A percentile compares a stretch with the other conserved stretches of the same genome.
These are phyloP conservation scores for Tipula confusa DNA, from an alignment of 2,888 invertebrate genomes.

Conservation along the genomic window DNA sequence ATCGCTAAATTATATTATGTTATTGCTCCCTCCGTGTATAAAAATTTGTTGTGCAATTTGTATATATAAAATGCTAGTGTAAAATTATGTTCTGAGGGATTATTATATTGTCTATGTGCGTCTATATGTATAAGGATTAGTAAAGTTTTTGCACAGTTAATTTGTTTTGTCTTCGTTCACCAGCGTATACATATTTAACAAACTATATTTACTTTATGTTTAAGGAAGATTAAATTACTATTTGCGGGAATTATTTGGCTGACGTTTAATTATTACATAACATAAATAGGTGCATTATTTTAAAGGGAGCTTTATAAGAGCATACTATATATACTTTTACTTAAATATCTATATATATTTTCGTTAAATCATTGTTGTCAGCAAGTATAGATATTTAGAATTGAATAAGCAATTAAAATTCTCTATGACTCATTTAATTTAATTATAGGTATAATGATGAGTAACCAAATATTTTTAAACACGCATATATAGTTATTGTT, in stretches of 20 bases:
- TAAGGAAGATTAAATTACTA: neutral
- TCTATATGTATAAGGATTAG: neutral
- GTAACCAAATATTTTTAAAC: too few species aligned
- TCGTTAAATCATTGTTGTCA: too few species aligned
- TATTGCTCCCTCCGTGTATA: neutral
- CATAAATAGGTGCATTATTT: neutral
- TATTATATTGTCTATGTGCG: neutral
- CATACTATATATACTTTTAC: too few species aligned
- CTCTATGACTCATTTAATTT: too few species aligned
- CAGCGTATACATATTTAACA: neutral
- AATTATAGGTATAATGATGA: too few species aligned
- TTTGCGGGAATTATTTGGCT: neutral
- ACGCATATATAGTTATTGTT: too few species aligned
- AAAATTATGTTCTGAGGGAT: slow-evolving; percentile 6
- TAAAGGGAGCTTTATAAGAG: too few species aligned
- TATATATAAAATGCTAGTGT: neutral
- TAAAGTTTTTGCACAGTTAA: neutral
- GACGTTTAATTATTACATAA: neutral
- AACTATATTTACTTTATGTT: neutral
- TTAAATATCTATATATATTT: too few species aligned
- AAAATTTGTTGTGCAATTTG: neutral
- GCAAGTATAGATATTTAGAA: too few species aligned
- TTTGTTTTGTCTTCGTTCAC: neutral
- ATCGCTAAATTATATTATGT: slow-evolving; percentile 15
- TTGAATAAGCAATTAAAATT: too few species aligned